Percentiles rank a stretch among this genome's conserved stretches.
Evolutionary conservation across 2,888 invertebrate genomes (phyloP).

Genomic region (Bimastos eiseni): DNA sequence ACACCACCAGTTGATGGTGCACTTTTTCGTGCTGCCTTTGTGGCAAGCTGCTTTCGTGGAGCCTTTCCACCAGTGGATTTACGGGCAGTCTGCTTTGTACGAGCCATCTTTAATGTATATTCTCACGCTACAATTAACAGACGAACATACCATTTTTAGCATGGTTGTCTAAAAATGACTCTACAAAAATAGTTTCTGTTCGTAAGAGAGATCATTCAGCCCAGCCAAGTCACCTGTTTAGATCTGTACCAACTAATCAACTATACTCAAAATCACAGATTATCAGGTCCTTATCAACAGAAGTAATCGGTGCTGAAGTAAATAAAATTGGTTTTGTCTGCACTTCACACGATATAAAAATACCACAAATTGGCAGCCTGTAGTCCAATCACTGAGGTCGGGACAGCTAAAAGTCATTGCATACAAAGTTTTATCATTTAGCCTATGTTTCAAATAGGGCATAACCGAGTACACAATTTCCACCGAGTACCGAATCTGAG

Average conservation of each 20-base stretch:
- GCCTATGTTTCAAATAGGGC: background rate
- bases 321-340: too few relatives aligned
- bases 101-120: conserved; percentile 52
- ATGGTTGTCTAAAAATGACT: background rate
- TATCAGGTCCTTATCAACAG: too few relatives aligned
- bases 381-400: too few relatives aligned
- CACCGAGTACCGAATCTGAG: too few relatives aligned
- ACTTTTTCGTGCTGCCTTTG: conserved; percentile 62
- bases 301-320: too few relatives aligned
- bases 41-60: conserved; percentile 61
- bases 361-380: too few relatives aligned
- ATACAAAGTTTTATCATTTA: background rate
- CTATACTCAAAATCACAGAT: too few relatives aligned
- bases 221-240: too few relatives aligned
- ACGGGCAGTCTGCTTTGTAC: conserved; percentile 63
- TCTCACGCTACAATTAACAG: background rate
- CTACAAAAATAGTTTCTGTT: background rate
- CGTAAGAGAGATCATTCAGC: background rate
- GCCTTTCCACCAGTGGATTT: conserved; percentile 63
- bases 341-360: too few relatives aligned
- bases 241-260: too few relatives aligned
- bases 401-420: background rate
- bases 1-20: conserved; percentile 62
- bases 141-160: background rate
- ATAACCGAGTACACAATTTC: too few relatives aligned